A percentile compares a stretch with the other conserved stretches of the same genome.
These are phyloP conservation scores for Cynoglossus semilaevis DNA, from an alignment of 2,113 vertebrate species.

Conservation along the genomic window DNA sequence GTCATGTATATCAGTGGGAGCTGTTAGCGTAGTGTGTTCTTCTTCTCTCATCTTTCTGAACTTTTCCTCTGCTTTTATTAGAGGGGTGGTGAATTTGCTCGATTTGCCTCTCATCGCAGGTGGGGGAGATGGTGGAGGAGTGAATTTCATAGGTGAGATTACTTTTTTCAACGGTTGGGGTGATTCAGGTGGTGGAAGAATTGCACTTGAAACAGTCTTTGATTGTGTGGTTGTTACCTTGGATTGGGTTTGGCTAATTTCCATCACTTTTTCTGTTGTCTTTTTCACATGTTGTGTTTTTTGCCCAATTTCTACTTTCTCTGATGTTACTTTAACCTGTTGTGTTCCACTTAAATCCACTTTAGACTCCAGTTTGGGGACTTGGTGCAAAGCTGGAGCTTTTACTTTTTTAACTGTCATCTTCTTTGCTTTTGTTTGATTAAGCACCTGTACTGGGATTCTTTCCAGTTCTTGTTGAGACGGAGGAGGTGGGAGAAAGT, in stretches of 20 bases:
- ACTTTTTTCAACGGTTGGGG: conserved; percentile 64
- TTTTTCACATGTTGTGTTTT: conserved; percentile 36
- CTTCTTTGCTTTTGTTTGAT: conserved; percentile 64
- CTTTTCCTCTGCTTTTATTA: conserved; percentile 90
- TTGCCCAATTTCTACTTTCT: conserved; percentile 11
- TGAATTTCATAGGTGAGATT: conserved; percentile 75
- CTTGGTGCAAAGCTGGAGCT: conserved; percentile 61
- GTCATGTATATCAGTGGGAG: conserved; percentile 62
- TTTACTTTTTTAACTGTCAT: conserved; percentile 71
- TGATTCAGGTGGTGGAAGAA: conserved; percentile 58
- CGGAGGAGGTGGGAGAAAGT: conserved; percentile 73
- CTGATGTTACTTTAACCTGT: conserved; percentile 33
- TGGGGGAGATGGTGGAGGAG: conserved; percentile 74
- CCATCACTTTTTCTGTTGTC: conserved; percentile 34
- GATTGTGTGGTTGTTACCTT: conserved; percentile 34
- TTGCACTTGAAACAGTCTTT: conserved; percentile 44
- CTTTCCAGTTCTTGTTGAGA: conserved; percentile 72
- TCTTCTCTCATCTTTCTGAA: conserved; percentile 79
- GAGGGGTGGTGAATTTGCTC: conserved; percentile 86
- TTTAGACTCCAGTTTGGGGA: conserved; percentile 75
- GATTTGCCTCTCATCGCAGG: conserved; percentile 71
- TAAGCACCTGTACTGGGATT: conserved; percentile 52
- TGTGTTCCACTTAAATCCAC: conserved; percentile 53
- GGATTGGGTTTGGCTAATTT: conserved; percentile 47
- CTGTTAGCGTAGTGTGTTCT: conserved; percentile 66